Percentiles rank a stretch among this genome's conserved stretches.
Conservation (phyloP, 2,888 invertebrate species). For the Camponotus fellah region DNA sequence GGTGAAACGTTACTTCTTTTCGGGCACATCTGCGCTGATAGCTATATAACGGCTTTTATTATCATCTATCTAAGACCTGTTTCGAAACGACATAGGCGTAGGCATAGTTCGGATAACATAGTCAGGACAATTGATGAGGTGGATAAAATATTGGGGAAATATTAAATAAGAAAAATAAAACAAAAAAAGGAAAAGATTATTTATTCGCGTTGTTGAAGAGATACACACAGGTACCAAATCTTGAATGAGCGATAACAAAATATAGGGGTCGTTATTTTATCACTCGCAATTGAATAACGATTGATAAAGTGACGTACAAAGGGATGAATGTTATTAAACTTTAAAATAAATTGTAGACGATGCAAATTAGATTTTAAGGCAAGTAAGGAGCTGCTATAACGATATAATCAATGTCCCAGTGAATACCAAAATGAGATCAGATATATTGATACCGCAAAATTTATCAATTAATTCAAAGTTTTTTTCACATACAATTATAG, state of each 20-base stretch:
- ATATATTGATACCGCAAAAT: conserved; percentile 20
- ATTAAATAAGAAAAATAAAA: conserved; percentile 37
- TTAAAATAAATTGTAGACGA: neutral
- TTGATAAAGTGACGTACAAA: conserved; percentile 65
- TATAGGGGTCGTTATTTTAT: conserved; percentile 66
- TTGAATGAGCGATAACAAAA: conserved; percentile 57
- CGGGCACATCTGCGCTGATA: neutral
- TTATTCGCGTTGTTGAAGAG: conserved; percentile 72
- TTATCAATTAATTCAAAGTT: conserved; percentile 32
- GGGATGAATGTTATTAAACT: neutral
- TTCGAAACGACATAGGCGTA: conserved; percentile 13
- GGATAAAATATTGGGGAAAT: conserved; percentile 1
- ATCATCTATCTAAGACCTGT: conserved; percentile 31
- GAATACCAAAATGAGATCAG: conserved; percentile 63
- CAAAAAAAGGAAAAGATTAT: conserved; percentile 51
- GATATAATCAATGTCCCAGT: conserved; percentile 47
- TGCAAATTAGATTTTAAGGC: conserved; percentile 69
- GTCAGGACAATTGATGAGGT: neutral
- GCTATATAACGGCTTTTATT: conserved; percentile 12
- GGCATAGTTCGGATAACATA: conserved; percentile 4
- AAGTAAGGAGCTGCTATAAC: conserved; percentile 45
- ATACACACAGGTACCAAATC: conserved; percentile 70
- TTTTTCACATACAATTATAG: neutral
- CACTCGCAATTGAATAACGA: conserved; percentile 73
- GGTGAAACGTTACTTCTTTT: neutral